phyloP scores from a whole-genome alignment of 1,140 invertebrate species.

The Oncopeltus fasciatus region DNA sequence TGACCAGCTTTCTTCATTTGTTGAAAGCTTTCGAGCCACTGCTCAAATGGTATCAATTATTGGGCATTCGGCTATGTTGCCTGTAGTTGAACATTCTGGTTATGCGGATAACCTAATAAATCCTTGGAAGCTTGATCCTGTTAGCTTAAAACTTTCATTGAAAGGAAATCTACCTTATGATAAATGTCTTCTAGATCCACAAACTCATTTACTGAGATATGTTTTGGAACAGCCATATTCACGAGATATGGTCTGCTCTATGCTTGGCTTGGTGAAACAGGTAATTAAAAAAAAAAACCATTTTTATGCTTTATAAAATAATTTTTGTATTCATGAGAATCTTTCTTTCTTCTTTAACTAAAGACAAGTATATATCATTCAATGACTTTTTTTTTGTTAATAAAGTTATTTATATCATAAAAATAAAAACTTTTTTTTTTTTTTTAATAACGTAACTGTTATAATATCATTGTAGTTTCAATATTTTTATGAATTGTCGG shows the following conservation, averaged over 20 bases:
- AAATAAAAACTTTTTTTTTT: no score
- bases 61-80: slow-evolving; percentile 75
- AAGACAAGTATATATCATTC: no score
- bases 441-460: no score
- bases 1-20: slow-evolving; percentile 69
- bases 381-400: slow-evolving; percentile 10
- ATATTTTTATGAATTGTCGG: no score
- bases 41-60: slow-evolving; percentile 92
- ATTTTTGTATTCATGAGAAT: not conserved
- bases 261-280: slow-evolving; percentile 84
- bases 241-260: slow-evolving; percentile 86
- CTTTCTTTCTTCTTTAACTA: no score
- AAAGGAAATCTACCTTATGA: slow-evolving; percentile 88
- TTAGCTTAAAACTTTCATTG: slow-evolving; percentile 69
- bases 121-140: slow-evolving; percentile 81
- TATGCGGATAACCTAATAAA: slow-evolving; percentile 76
- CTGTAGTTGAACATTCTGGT: slow-evolving; percentile 84
- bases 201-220: slow-evolving; percentile 73
- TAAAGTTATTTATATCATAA: no score
- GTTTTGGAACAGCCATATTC: slow-evolving; percentile 91
- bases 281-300: slow-evolving; percentile 31
- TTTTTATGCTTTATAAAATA: not conserved
- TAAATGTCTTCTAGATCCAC: slow-evolving; percentile 74
- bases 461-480: no score
- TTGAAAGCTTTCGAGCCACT: slow-evolving; percentile 78